A percentile compares a stretch with the other conserved stretches of the same genome.
phyloP scores from a whole-genome alignment of 2,888 invertebrate species.

The Pyrrhia umbra region DNA sequence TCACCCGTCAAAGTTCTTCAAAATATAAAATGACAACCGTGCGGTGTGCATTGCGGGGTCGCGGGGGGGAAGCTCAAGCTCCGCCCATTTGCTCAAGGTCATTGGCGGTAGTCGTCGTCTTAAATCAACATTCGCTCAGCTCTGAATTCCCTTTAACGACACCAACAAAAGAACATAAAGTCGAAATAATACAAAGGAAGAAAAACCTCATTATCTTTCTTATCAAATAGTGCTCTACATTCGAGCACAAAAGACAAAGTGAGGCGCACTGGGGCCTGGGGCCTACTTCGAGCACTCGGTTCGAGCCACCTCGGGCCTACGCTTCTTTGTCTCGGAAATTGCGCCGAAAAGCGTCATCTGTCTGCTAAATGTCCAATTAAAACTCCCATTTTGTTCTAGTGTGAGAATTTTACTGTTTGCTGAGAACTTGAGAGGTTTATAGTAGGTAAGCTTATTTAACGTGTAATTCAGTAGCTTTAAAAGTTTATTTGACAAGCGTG shows the following conservation, averaged over 20 bases:
- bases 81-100: too few species aligned
- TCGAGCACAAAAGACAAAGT: conserved; percentile 51
- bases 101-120: too few species aligned
- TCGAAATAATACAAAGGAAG: conserved; percentile 30
- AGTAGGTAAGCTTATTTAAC: not conserved
- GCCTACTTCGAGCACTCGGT: conserved; percentile 47
- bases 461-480: too few species aligned
- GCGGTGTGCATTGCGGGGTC: too few species aligned
- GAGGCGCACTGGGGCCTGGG: conserved; percentile 24
- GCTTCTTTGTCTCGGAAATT: conserved; percentile 53
- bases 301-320: conserved; percentile 23
- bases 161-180: conserved; percentile 26
- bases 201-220: conserved; percentile 58
- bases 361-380: conserved; percentile 56
- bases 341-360: conserved; percentile 60
- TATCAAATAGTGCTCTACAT: conserved; percentile 59
- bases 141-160: conserved; percentile 13
- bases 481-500: not conserved
- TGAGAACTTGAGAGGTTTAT: not conserved
- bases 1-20: too few species aligned
- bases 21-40: too few species aligned
- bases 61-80: too few species aligned
- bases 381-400: conserved; percentile 33
- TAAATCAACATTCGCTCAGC: conserved; percentile 12
- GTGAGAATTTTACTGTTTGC: conserved; percentile 34